phyloP scores from a whole-genome alignment of 2,113 vertebrate species.

The Coturnix japonica region DNA sequence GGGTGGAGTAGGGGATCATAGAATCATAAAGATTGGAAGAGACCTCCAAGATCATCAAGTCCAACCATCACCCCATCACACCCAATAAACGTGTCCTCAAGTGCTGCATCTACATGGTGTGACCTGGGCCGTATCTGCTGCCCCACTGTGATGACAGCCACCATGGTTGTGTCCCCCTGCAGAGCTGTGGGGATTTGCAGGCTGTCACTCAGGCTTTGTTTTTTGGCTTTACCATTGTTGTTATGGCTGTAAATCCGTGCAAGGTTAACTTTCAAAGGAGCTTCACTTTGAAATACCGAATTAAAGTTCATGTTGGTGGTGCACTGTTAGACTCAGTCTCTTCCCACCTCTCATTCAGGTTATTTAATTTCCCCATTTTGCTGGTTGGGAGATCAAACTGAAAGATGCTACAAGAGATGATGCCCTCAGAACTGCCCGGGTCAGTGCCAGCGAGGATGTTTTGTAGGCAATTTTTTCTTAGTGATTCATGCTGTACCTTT shows the following conservation, averaged over 20 bases:
- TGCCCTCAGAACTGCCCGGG: conserved; percentile 1
- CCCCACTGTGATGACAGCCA: no score
- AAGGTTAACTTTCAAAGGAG: not conserved
- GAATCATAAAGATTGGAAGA: no score
- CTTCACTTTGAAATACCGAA: not conserved
- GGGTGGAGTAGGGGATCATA: not conserved
- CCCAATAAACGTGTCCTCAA: no score
- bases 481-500: conserved; percentile 1
- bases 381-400: not conserved
- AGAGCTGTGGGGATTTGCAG: not conserved
- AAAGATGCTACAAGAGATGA: not conserved
- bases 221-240: not conserved
- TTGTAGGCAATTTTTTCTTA: not conserved
- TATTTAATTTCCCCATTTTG: not conserved
- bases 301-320: no score
- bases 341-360: not conserved
- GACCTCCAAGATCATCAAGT: no score
- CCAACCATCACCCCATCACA: no score
- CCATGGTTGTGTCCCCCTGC: not conserved
- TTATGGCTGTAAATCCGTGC: not conserved
- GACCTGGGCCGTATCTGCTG: no score
- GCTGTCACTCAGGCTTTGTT: not conserved
- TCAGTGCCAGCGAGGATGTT: not conserved
- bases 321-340: not conserved
- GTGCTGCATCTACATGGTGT: no score